These are phyloP conservation scores for Neogobius melanostomus DNA, from an alignment of 2,113 vertebrate genomes.

Conservation along the genomic window DNA sequence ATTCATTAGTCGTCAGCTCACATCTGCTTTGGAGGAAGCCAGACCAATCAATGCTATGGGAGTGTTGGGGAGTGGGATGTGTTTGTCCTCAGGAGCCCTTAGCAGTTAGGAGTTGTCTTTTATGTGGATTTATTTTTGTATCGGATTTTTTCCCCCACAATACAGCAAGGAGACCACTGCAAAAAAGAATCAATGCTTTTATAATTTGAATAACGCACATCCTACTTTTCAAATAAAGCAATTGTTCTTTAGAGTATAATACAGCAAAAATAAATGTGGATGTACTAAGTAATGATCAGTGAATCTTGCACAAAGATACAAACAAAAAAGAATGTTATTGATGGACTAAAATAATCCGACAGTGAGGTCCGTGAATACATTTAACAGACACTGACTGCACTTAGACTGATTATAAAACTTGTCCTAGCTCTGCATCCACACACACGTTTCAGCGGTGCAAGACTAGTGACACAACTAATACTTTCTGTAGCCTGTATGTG, in stretches of 20 bases:
- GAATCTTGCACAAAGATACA: neutral
- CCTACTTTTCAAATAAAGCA: neutral
- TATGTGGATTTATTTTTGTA: neutral
- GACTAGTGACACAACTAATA: slow-evolving; percentile 35
- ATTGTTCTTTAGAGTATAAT: neutral
- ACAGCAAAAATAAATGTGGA: neutral
- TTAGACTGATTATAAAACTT: neutral
- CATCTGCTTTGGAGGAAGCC: slow-evolving; percentile 61
- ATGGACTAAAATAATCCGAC: no score
- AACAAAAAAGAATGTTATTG: neutral
- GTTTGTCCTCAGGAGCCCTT: slow-evolving; percentile 1
- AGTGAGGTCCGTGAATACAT: neutral
- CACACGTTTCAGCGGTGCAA: slow-evolving; percentile 3
- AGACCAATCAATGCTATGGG: slow-evolving; percentile 57
- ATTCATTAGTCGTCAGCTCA: slow-evolving; percentile 67
- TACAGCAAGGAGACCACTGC: neutral
- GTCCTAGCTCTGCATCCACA: neutral
- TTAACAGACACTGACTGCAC: neutral
- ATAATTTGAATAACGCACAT: neutral
- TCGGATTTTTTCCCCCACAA: neutral
- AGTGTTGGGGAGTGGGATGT: slow-evolving; percentile 26
- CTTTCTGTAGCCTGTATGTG: slow-evolving; percentile 18
- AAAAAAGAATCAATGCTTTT: neutral
- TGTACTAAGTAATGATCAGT: neutral
- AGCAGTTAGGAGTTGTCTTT: neutral